These are phyloP conservation scores for Ornithoptera alexandrae DNA, from an alignment of 2,888 invertebrate species.

Conservation along the genomic window DNA sequence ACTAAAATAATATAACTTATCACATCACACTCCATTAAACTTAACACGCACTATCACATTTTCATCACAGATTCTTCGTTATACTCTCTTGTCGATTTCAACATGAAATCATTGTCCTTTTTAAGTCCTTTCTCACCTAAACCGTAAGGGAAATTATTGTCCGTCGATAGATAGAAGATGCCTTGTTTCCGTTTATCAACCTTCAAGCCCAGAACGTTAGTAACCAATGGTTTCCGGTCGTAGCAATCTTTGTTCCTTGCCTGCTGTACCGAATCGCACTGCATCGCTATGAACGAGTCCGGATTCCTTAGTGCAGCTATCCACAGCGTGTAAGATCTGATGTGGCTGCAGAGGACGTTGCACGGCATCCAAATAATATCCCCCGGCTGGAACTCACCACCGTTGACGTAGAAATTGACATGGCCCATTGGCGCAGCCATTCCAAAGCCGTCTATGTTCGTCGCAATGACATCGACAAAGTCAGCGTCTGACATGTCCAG, in stretches of 20 bases:
- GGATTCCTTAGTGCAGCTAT: conserved; percentile 39
- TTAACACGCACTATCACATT: conserved; percentile 30
- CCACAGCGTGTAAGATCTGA: conserved; percentile 40
- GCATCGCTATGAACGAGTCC: conserved; percentile 40
- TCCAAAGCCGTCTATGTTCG: conserved; percentile 62
- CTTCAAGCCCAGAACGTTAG: conserved; percentile 40
- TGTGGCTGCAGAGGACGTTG: conserved; percentile 42
- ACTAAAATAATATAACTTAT: conserved; percentile 5
- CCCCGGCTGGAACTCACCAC: conserved; percentile 55
- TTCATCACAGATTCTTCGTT: conserved; percentile 35
- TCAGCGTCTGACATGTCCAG: conserved; percentile 60
- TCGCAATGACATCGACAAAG: conserved; percentile 55
- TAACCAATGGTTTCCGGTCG: conserved; percentile 38
- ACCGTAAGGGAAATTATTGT: conserved; percentile 52
- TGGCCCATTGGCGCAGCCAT: conserved; percentile 63
- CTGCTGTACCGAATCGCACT: conserved; percentile 46
- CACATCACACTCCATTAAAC: conserved; percentile 22
- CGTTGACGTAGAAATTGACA: conserved; percentile 64
- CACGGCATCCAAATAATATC: conserved; percentile 40
- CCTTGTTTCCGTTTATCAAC: conserved; percentile 42
- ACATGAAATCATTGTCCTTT: conserved; percentile 46
- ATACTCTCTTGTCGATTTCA: conserved; percentile 23
- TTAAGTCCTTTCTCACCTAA: conserved; percentile 57
- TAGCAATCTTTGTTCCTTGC: conserved; percentile 43
- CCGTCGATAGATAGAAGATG: conserved; percentile 44